Conservation (phyloP, 2,113 vertebrate species). For the Anoura caudifer region DNA sequence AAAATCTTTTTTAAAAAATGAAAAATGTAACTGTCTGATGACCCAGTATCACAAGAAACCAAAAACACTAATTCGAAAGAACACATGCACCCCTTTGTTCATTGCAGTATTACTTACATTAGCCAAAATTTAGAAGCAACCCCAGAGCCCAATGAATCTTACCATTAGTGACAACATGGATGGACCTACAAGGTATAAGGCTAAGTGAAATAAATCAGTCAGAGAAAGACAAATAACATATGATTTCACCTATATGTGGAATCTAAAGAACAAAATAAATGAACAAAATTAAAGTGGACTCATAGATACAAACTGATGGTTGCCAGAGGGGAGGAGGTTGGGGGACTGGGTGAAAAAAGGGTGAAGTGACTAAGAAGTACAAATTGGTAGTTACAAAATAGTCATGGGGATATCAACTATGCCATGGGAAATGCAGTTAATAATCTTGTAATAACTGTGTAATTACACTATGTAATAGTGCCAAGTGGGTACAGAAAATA, state of each 20-base stretch:
- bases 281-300: neutral
- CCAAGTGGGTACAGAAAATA: too few relatives aligned
- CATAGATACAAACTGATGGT: neutral
- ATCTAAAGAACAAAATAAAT: neutral
- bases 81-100: neutral
- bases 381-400: too few relatives aligned
- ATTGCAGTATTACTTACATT: neutral
- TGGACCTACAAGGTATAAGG: neutral
- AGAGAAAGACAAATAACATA: neutral
- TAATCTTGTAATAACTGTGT: too few relatives aligned
- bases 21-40: neutral
- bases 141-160: neutral
- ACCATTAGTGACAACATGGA: neutral
- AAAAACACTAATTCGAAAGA: neutral
- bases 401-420: too few relatives aligned
- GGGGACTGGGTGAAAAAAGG: neutral
- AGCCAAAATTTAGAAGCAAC: neutral
- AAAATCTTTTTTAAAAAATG: too few relatives aligned
- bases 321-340: neutral
- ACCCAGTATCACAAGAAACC: neutral
- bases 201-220: neutral
- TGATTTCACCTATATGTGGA: neutral
- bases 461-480: too few relatives aligned
- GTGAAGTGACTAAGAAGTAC: neutral
- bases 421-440: too few relatives aligned